A percentile compares a stretch with the other conserved stretches of the same genome.
Evolutionary conservation across 2,113 vertebrate species (phyloP).

Genomic region (Oryctolagus cuniculus): DNA sequence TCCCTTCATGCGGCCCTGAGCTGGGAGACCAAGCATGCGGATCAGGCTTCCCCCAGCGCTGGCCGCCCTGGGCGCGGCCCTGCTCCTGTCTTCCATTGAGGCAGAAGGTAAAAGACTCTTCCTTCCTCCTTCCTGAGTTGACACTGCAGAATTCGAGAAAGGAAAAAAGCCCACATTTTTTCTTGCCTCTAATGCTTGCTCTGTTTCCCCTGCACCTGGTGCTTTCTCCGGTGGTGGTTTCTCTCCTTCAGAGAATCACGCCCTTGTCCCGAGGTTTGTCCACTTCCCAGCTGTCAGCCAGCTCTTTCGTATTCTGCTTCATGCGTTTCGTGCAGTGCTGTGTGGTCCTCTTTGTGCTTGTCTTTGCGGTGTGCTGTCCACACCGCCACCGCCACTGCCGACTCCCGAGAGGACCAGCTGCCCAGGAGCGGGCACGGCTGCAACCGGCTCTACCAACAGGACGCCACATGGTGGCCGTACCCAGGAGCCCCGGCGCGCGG

Average conservation of each 20-base stretch:
- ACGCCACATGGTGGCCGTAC: background rate
- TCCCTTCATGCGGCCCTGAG: constrained; percentile 94
- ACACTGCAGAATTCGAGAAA: constrained; percentile 62
- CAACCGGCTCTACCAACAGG: constrained; percentile 49
- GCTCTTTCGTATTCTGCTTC: constrained; percentile 81
- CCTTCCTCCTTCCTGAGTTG: background rate
- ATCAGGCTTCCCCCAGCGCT: constrained; percentile 89
- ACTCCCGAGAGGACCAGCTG: constrained; percentile 39
- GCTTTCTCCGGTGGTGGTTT: constrained; percentile 50
- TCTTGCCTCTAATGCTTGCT: constrained; percentile 65
- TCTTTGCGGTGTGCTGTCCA: constrained; percentile 90
- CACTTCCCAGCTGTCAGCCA: constrained; percentile 57
- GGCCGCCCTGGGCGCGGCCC: constrained; percentile 89
- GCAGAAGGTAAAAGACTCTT: constrained; percentile 94
- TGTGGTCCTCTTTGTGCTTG: constrained; percentile 74
- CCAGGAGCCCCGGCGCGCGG: constrained; percentile 22
- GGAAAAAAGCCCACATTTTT: background rate
- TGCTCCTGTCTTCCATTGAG: constrained; percentile 90
- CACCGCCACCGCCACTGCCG: constrained; percentile 64
- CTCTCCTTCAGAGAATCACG: constrained; percentile 82
- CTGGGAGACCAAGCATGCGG: constrained; percentile 91
- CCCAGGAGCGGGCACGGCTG: constrained; percentile 60
- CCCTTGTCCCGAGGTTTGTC: constrained; percentile 70
- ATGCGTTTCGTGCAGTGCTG: constrained; percentile 54
- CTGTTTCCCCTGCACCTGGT: constrained; percentile 73